Percentiles rank a stretch among this genome's conserved stretches.
phyloP scores from a whole-genome alignment of 2,888 invertebrate genomes.

The Hydroisotoma schaefferi region DNA sequence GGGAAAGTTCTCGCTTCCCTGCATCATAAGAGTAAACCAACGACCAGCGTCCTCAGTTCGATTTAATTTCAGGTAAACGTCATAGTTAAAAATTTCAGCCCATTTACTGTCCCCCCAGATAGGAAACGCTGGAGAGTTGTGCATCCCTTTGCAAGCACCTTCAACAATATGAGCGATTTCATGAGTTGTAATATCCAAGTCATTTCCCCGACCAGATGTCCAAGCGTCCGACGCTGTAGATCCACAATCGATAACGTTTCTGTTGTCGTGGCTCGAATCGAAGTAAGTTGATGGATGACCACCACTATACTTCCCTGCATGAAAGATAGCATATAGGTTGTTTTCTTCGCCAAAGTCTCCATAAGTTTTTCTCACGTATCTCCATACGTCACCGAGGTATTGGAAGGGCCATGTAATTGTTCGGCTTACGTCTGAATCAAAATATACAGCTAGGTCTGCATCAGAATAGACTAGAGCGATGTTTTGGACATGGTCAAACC shows the following conservation, averaged over 20 bases:
- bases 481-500: constrained; percentile 23
- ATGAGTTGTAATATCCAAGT: constrained; percentile 37
- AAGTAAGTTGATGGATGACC: constrained; percentile 30
- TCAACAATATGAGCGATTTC: constrained; percentile 43
- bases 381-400: constrained; percentile 34
- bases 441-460: constrained; percentile 31
- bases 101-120: constrained; percentile 40
- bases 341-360: constrained; percentile 30
- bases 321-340: constrained; percentile 31
- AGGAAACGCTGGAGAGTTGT: constrained; percentile 36
- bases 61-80: constrained; percentile 27
- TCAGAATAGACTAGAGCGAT: constrained; percentile 26
- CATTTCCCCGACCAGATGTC: constrained; percentile 24
- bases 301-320: constrained; percentile 10
- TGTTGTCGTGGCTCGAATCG: constrained; percentile 25
- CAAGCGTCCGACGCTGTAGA: not conserved
- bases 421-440: constrained; percentile 19
- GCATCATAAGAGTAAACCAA: constrained; percentile 23
- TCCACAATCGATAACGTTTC: constrained; percentile 30
- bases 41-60: constrained; percentile 16
- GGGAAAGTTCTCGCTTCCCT: constrained; percentile 25
- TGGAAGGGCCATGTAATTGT: constrained; percentile 22
- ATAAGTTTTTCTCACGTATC: constrained; percentile 31
- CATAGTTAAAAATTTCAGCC: constrained; percentile 37
- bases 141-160: constrained; percentile 27